A percentile compares a stretch with the other conserved stretches of the same genome.
Evolutionary conservation across 2,888 invertebrate species (phyloP).

Genomic region (Teleogryllus oceanicus): DNA sequence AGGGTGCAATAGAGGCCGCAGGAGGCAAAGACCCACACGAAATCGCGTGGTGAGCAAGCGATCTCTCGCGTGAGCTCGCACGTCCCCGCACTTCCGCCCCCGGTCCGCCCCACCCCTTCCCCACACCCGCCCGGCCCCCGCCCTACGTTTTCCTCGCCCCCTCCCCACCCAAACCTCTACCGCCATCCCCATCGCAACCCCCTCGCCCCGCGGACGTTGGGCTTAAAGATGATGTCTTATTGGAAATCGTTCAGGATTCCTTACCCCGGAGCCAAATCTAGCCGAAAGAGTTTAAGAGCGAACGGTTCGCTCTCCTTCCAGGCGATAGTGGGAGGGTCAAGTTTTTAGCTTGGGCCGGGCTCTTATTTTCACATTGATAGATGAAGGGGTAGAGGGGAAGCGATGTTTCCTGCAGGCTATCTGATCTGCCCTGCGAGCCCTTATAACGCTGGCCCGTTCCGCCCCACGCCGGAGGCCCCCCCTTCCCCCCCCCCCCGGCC

Average conservation of each 20-base stretch:
- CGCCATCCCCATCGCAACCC: not conserved
- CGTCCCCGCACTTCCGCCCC: no score
- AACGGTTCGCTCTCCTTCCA: not conserved
- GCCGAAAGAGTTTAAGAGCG: not conserved
- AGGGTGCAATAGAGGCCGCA: no score
- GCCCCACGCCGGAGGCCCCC: no score
- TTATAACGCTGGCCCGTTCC: not conserved
- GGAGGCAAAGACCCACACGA: no score
- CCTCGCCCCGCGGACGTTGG: not conserved
- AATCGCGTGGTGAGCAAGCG: no score
- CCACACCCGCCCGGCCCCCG: not conserved
- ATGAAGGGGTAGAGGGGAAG: slow-evolving; percentile 7
- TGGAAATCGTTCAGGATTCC: slow-evolving; percentile 12
- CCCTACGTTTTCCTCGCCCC: not conserved
- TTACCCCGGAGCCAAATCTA: slow-evolving; percentile 9
- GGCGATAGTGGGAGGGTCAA: not conserved
- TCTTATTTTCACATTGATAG: slow-evolving; percentile 18
- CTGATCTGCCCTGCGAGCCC: not conserved
- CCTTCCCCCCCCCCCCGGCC: no score
- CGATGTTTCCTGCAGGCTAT: slow-evolving; percentile 8
- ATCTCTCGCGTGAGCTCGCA: no score
- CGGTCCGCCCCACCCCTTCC: not conserved
- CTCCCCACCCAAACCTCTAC: not conserved
- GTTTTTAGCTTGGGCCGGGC: not conserved
- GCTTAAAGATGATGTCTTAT: slow-evolving; percentile 18